Conservation (phyloP, 2,113 vertebrate genomes). For the Colossoma macropomum region DNA sequence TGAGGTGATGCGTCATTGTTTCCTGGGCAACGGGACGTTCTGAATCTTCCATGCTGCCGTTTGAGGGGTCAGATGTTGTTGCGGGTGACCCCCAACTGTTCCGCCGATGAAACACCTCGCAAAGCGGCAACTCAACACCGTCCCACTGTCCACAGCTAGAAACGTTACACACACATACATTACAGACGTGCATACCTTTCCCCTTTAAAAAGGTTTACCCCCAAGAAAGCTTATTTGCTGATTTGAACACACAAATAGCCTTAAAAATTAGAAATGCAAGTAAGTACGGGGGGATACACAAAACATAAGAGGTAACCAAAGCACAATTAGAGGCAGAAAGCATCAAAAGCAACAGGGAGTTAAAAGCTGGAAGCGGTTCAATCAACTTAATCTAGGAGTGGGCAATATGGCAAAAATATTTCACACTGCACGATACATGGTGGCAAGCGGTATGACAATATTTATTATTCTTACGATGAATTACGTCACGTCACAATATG, state of each 20-base stretch:
- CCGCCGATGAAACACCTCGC: constrained; percentile 87
- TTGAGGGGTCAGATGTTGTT: constrained; percentile 75
- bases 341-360: background rate
- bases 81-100: constrained; percentile 83
- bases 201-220: background rate
- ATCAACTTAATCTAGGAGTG: background rate
- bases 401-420: background rate
- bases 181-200: constrained; percentile 67
- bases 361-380: background rate
- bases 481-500: too few species aligned
- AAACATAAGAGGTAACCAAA: background rate
- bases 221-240: background rate
- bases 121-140: constrained; percentile 89
- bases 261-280: background rate
- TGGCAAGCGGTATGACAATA: too few species aligned
- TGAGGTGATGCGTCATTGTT: constrained; percentile 77
- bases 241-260: constrained; percentile 59
- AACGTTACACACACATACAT: constrained; percentile 73
- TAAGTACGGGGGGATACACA: background rate
- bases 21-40: constrained; percentile 71
- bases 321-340: background rate
- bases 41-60: constrained; percentile 67
- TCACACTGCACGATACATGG: background rate
- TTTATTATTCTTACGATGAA: too few species aligned
- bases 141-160: constrained; percentile 94